These are phyloP conservation scores for Terrapene triunguis DNA, from an alignment of 2,113 vertebrate species.

Conservation along the genomic window DNA sequence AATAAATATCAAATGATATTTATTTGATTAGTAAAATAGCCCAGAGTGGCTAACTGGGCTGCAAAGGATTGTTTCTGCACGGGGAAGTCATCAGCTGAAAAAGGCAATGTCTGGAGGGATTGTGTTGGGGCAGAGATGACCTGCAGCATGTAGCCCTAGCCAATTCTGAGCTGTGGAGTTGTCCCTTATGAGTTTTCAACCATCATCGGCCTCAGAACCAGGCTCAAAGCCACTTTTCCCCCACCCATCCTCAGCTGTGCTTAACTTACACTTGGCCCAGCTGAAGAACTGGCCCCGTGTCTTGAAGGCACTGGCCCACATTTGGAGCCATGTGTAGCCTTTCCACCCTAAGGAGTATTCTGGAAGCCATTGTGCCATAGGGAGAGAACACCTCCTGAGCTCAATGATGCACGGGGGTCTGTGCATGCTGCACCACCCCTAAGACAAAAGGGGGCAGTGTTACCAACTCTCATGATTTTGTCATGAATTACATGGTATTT, in stretches of 20 bases:
- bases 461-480: background rate
- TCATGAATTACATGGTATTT: background rate
- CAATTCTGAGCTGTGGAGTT: background rate
- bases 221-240: background rate
- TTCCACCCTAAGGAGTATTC: background rate
- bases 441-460: background rate
- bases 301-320: too few relatives aligned
- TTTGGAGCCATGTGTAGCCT: background rate
- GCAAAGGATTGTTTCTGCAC: background rate
- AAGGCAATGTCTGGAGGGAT: background rate
- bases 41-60: background rate
- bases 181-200: background rate
- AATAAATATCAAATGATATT: background rate
- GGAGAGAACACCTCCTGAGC: background rate
- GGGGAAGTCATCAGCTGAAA: background rate
- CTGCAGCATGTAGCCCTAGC: background rate
- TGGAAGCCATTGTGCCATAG: background rate
- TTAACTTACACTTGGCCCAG: background rate
- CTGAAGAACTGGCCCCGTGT: background rate
- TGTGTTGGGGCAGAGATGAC: background rate
- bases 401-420: background rate
- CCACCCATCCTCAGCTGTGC: background rate
- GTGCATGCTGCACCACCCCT: background rate
- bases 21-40: background rate
- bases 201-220: background rate